Percentiles rank a stretch among this genome's conserved stretches.
These are phyloP conservation scores for Araneus ventricosus DNA, from an alignment of 1,140 invertebrate genomes.

Conservation along the genomic window DNA sequence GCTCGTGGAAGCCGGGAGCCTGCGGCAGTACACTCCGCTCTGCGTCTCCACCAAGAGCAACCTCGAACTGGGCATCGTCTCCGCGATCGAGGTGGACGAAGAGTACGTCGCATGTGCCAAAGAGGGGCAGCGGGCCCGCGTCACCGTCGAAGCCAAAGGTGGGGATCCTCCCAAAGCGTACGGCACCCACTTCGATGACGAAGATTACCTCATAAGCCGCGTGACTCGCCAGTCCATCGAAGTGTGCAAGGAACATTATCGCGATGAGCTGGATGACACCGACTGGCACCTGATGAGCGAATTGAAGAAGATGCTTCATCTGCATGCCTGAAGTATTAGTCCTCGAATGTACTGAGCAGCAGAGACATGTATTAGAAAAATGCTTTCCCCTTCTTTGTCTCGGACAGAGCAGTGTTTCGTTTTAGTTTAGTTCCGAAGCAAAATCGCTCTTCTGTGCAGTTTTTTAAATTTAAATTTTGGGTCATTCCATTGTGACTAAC, in stretches of 20 bases:
- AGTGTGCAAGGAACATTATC: constrained; percentile 99
- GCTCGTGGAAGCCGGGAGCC: constrained; percentile 95
- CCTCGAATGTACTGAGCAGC: not conserved
- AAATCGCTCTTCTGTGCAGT: too few relatives aligned
- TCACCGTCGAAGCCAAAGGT: constrained; percentile 98
- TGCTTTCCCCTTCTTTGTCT: not conserved
- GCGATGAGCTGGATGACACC: constrained; percentile 95
- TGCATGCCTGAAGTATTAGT: constrained; percentile 82
- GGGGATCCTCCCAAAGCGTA: constrained; percentile 98
- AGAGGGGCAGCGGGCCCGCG: constrained; percentile 98
- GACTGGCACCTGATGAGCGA: constrained; percentile 99
- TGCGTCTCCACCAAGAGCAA: constrained; percentile 97
- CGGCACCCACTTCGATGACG: constrained; percentile 98
- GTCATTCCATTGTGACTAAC: too few relatives aligned
- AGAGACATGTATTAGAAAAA: not conserved
- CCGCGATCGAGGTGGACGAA: constrained; percentile 84
- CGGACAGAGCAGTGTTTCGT: not conserved
- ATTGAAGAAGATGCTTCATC: constrained; percentile 98
- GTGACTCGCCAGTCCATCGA: constrained; percentile 98
- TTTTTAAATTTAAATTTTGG: too few relatives aligned
- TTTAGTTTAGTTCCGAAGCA: too few relatives aligned
- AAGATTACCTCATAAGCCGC: constrained; percentile 96
- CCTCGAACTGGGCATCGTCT: constrained; percentile 95
- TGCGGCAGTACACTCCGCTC: constrained; percentile 97
- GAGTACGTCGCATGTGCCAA: constrained; percentile 91